Base-by-base conservation (phyloP, 2,888 invertebrate genomes). In the Hyposoter dolosus region DNA sequence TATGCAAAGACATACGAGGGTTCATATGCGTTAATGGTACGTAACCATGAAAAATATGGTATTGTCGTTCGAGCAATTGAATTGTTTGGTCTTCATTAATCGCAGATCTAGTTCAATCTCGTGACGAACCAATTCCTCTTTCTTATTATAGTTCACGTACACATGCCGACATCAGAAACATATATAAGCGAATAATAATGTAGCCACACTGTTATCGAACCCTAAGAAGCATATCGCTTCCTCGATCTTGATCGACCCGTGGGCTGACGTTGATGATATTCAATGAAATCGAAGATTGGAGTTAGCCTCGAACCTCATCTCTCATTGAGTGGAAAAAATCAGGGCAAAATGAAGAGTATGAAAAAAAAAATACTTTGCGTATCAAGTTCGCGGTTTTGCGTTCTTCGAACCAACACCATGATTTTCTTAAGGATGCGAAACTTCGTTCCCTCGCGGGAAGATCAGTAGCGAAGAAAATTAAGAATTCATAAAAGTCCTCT, bases 81-180 rank as follows among this genome's bases (percentile, higher is more conserved):
- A 77, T 80, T 86, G 83, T 83, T 86, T 86, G 80, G 83, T 86
- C 85, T 80, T 80, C 71, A 83, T 83, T 86, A 83, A 74, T 77
- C 83, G 80, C 50, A 69, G 78, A 85, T 86, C 85, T 83, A 86
- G 85, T 83, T 86, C 85, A 86, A 86, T 83, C 85, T 80, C 83
- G 72, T 68, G 76, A 78, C 56, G 56, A 76, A 81, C 72, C 66
- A 72, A 74, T 83, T 68, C 19, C 45, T 84, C 32, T 69, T 50
- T 84, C 69, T 75, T 65, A 53, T 72, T 72, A 74, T 74, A 71
- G 28, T 63, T 19, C 28, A 32, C 60, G 45, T 45, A 23, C 23
- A 74, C 40, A 68, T 28, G 5, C 12, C 23, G 28, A 43, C 56
- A 66, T 40, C 28, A 1, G 3, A 80, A 5, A 40, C n/a, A 53